A percentile compares a stretch with the other conserved stretches of the same genome.
Evolutionary conservation across 2,797 vertebrate species (phyloP).

Genomic region (Antennarius maculatus): DNA sequence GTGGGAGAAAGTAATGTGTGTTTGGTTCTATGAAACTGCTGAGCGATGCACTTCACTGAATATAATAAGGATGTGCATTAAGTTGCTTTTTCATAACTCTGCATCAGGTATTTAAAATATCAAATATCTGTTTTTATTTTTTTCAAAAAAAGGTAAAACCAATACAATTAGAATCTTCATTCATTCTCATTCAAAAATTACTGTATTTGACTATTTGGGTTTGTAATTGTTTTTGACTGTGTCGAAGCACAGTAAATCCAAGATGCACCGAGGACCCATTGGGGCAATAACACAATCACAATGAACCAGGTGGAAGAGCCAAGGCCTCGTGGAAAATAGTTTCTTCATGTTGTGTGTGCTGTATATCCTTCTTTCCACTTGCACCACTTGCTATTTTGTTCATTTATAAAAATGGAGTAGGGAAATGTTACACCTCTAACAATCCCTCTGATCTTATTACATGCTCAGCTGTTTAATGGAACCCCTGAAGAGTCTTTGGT

Average conservation of each 20-base stretch:
- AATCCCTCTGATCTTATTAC: conserved; percentile 16
- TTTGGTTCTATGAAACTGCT: conserved; percentile 25
- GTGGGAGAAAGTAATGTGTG: conserved; percentile 20
- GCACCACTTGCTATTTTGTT: not conserved
- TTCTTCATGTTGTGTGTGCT: no score
- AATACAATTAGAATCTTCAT: not conserved
- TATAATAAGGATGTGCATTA: conserved; percentile 7
- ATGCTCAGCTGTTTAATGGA: conserved; percentile 20
- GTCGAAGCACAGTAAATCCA: no score
- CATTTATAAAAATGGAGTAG: not conserved
- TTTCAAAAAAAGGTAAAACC: not conserved
- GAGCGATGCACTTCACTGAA: conserved; percentile 16
- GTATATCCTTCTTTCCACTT: not conserved
- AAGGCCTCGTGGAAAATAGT: no score
- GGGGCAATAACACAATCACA: no score
- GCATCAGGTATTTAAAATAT: not conserved
- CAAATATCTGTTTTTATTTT: not conserved
- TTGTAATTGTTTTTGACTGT: no score
- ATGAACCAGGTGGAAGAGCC: no score
- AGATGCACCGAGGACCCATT: no score
- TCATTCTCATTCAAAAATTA: no score
- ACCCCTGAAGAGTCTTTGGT: conserved; percentile 20
- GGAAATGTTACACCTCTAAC: conserved; percentile 1
- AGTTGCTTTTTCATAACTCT: conserved; percentile 3
- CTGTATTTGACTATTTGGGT: no score